These are phyloP conservation scores for Denticeps clupeoides DNA, from an alignment of 2,797 vertebrate genomes.

Conservation along the genomic window DNA sequence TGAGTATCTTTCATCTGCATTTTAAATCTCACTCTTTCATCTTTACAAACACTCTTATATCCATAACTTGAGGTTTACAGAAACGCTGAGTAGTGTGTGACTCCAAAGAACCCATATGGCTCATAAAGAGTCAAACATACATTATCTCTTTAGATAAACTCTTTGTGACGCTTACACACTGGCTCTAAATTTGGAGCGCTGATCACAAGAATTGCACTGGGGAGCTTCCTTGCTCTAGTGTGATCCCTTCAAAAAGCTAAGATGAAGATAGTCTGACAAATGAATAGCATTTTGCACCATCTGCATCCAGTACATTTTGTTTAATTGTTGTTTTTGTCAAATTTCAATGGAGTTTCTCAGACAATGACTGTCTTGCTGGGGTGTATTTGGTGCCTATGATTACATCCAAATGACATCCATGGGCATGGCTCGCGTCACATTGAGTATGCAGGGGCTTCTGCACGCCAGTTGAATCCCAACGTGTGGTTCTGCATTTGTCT, in stretches of 20 bases:
- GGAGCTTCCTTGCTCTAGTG: conserved; percentile 35
- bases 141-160: too few species aligned
- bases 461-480: conserved; percentile 19
- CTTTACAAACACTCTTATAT: neutral
- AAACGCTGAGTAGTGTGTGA: neutral
- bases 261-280: conserved; percentile 12
- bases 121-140: neutral
- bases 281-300: conserved; percentile 40
- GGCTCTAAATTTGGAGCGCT: neutral
- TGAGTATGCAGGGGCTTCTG: conserved; percentile 3
- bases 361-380: conserved; percentile 35
- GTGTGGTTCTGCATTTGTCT: conserved; percentile 40
- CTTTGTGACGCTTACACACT: too few species aligned
- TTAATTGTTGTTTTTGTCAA: conserved; percentile 45
- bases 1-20: conserved; percentile 21
- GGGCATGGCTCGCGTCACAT: conserved; percentile 10
- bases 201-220: neutral
- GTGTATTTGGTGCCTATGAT: conserved; percentile 40
- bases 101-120: neutral
- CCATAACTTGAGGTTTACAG: neutral
- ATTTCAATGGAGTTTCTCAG: conserved; percentile 46
- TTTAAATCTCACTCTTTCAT: conserved; percentile 10
- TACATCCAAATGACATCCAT: conserved; percentile 33
- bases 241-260: conserved; percentile 17
- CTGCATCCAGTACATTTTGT: conserved; percentile 48